Base-by-base conservation (phyloP, 2,888 invertebrate genomes). In the Anarsia innoxiella region DNA sequence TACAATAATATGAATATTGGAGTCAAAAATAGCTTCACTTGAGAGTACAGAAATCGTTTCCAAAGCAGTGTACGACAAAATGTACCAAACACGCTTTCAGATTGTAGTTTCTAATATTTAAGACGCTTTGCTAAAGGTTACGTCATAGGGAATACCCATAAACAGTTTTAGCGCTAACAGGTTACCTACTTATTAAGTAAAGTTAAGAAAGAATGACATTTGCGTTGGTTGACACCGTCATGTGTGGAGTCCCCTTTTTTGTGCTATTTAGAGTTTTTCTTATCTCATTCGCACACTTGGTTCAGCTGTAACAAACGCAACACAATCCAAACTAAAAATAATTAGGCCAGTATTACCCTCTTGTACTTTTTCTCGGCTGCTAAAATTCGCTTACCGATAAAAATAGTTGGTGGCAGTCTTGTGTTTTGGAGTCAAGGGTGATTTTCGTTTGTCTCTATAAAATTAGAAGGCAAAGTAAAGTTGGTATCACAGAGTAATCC, bases 401-500 rank as follows among this genome's bases (percentile, higher is more conserved):
- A n/a, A n/a, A n/a, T n/a, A n/a, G n/a, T n/a, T n/a, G 31, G 1
- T 19, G 23, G 12, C 13, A 5, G 8, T 13, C 2, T 9, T 4
- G 5, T 2, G 12, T 13, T 12, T 12, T 9, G n/a, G n/a, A 23
- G 13, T 23, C 6, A 32, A 32, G 32, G 10, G 2, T 32, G 13
- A 23, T 23, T 23, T 12, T 13, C 2, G 1, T 25, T 1, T n/a
- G 2, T n/a, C n/a, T n/a, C n/a, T n/a, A n/a, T n/a, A 12, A 13
- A n/a, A 12, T 3, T 2, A 11, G 26, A 10, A 15, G 13, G 14
- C 15, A 30, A 35, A 19, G 26, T 6, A 12, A 31, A 40, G 36
- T 28, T 31, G 8, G 34, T 27, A 19, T 9, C 13, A 28, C 23
- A 11, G 28, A 16, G 46, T 59, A 56, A 63, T 65, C 49, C 63